phyloP scores from a whole-genome alignment of 2,797 vertebrate genomes.

The Protonibea diacanthus region DNA sequence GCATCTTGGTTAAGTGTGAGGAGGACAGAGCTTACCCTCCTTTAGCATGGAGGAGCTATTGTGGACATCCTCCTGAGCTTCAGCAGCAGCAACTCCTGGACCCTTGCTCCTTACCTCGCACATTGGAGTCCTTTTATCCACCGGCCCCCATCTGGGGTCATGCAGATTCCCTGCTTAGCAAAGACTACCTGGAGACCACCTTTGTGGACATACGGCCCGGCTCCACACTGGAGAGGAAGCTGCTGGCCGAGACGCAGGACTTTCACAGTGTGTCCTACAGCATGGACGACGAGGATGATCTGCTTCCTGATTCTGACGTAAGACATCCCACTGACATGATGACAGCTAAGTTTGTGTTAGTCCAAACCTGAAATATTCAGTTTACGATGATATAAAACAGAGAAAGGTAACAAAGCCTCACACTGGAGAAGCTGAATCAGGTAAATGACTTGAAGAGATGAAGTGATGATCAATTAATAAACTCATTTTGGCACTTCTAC shows the following conservation, averaged over 20 bases:
- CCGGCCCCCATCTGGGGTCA: slow-evolving; percentile 82
- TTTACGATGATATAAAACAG: neutral
- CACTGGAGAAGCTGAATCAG: neutral
- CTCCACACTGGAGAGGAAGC: slow-evolving; percentile 83
- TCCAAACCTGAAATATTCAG: neutral
- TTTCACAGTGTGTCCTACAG: slow-evolving; percentile 87
- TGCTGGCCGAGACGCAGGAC: slow-evolving; percentile 85
- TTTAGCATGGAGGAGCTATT: slow-evolving; percentile 78
- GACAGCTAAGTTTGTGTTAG: too few species aligned
- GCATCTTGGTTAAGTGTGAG: slow-evolving; percentile 83
- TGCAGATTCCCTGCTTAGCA: slow-evolving; percentile 82
- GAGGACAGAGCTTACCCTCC: slow-evolving; percentile 82
- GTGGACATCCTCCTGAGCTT: slow-evolving; percentile 75
- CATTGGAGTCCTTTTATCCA: slow-evolving; percentile 82
- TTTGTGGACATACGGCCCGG: slow-evolving; percentile 86
- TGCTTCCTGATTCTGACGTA: slow-evolving; percentile 87
- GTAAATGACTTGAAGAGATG: neutral
- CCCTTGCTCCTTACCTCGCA: slow-evolving; percentile 84
- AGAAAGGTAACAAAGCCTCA: neutral
- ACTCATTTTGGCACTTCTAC: neutral
- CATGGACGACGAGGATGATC: slow-evolving; percentile 87
- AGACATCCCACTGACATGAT: slow-evolving; percentile 20
- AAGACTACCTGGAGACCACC: slow-evolving; percentile 89
- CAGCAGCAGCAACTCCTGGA: slow-evolving; percentile 88
- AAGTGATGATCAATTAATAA: neutral